Conservation (phyloP, 2,888 invertebrate species). For the Biston stratarius region DNA sequence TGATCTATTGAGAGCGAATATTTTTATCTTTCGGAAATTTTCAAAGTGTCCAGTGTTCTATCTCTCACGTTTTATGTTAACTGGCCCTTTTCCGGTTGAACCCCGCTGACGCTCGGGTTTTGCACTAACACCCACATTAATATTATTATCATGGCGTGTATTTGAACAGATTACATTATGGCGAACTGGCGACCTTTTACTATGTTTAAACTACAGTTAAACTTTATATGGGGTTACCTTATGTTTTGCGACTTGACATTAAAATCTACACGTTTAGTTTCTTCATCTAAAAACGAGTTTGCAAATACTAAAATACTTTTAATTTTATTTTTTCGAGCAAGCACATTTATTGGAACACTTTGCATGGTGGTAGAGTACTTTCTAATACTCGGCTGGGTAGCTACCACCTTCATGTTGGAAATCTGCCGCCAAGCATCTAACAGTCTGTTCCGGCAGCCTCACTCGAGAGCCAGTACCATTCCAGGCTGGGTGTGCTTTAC, state of each 20-base stretch:
- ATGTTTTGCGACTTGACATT: background rate
- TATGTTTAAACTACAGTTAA: slow-evolving; percentile 18
- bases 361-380: no score
- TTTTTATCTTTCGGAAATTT: no score
- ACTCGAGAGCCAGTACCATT: no score
- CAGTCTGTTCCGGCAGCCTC: no score
- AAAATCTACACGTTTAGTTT: background rate
- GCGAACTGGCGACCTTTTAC: slow-evolving; percentile 26
- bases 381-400: no score
- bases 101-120: slow-evolving; percentile 52
- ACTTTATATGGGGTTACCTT: slow-evolving; percentile 13
- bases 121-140: slow-evolving; percentile 54
- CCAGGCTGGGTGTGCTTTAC: no score
- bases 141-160: slow-evolving; percentile 46
- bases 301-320: background rate
- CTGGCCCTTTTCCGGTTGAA: slow-evolving; percentile 1
- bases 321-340: background rate
- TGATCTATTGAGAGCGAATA: no score
- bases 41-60: no score
- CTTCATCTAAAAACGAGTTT: background rate
- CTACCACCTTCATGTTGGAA: no score
- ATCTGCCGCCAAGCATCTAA: no score
- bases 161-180: slow-evolving; percentile 43
- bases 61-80: no score
- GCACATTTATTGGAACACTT: no score